These are phyloP conservation scores for Chalcosyrphus nemorum DNA, from an alignment of 2,888 invertebrate species.

Conservation along the genomic window DNA sequence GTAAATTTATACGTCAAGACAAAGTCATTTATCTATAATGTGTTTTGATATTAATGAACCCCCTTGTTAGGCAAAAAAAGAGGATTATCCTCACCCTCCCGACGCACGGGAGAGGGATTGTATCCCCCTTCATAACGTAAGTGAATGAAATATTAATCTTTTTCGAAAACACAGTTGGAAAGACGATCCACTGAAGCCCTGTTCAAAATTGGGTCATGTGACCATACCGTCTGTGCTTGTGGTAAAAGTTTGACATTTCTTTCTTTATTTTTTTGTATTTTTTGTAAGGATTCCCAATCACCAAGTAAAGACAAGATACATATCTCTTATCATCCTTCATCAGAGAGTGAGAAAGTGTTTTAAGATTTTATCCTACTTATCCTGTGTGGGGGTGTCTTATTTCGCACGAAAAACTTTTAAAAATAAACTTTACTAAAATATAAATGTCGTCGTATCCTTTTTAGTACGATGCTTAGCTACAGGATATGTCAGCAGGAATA, in stretches of 20 bases:
- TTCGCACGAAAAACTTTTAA: neutral
- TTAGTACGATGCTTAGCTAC: too few species aligned
- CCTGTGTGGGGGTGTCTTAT: neutral
- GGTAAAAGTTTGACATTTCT: neutral
- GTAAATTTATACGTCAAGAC: conserved; percentile 14
- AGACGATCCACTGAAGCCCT: neutral
- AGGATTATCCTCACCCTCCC: conserved; percentile 17
- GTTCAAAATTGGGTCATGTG: conserved; percentile 21
- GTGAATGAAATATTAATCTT: conserved; percentile 33
- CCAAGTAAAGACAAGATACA: neutral
- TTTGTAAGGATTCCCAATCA: neutral
- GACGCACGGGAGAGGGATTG: neutral
- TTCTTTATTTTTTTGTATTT: neutral
- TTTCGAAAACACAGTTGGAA: neutral
- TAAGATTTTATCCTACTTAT: neutral
- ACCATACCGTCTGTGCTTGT: neutral
- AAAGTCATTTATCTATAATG: conserved; percentile 37
- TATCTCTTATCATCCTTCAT: neutral
- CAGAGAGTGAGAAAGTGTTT: neutral
- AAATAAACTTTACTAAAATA: neutral
- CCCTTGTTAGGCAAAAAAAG: conserved; percentile 27
- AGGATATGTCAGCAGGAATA: neutral
- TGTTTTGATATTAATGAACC: conserved; percentile 49
- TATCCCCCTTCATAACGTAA: neutral
- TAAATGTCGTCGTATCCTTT: too few species aligned